phyloP scores from a whole-genome alignment of 2,113 vertebrate species.

The Catharus fuscescens region DNA sequence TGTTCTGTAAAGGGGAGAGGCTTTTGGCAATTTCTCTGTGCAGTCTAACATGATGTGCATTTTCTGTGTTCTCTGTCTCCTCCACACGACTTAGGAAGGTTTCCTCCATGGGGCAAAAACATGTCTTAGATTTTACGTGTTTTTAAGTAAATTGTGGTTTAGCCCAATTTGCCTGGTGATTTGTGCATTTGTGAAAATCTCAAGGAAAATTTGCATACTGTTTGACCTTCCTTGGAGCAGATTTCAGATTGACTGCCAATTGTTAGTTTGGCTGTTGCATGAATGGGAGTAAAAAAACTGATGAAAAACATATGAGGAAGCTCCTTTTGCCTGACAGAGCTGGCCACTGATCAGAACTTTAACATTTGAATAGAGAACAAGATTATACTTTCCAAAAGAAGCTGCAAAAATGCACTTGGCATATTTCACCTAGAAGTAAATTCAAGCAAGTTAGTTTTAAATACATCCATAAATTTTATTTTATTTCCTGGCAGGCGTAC shows the following conservation, averaged over 20 bases:
- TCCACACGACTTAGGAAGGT: background rate
- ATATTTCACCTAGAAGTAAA: background rate
- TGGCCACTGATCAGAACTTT: background rate
- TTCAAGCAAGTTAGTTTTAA: background rate
- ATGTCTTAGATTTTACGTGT: background rate
- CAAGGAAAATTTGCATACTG: background rate
- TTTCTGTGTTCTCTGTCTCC: background rate
- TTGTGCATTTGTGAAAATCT: background rate
- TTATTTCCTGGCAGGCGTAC: background rate
- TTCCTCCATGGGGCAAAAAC: background rate
- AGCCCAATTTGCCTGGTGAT: background rate
- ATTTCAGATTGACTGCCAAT: background rate
- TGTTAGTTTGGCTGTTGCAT: background rate
- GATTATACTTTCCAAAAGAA: background rate
- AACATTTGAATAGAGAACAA: background rate
- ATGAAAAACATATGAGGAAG: background rate
- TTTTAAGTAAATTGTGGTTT: background rate
- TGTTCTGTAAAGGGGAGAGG: background rate
- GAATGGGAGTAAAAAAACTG: background rate
- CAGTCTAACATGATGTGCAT: background rate
- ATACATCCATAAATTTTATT: background rate
- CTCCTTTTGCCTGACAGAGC: background rate
- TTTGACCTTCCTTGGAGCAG: background rate
- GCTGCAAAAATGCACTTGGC: background rate
- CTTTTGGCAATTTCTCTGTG: background rate